A percentile compares a stretch with the other conserved stretches of the same genome.
Evolutionary conservation across 2,888 invertebrate species (phyloP).

Genomic region (Drosophila sordidula): DNA sequence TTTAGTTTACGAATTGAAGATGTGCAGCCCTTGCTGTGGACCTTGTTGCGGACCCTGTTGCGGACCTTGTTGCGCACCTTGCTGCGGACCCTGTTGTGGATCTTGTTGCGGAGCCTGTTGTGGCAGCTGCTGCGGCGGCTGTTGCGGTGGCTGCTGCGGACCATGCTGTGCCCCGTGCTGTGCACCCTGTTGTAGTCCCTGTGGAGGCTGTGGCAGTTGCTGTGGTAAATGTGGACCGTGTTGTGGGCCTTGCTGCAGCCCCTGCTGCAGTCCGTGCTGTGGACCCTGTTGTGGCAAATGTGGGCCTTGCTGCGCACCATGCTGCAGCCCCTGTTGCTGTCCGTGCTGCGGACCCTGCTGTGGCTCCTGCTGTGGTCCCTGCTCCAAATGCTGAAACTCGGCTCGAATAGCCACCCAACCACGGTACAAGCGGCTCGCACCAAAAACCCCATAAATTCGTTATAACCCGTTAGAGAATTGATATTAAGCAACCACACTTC

Average conservation of each 20-base stretch:
- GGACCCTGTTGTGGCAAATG: conserved; percentile 39
- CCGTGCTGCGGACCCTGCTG: conserved; percentile 43
- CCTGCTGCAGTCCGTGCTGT: conserved; percentile 52
- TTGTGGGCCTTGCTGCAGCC: conserved; percentile 43
- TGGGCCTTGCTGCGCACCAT: conserved; percentile 35
- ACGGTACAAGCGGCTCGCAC: conserved; percentile 11
- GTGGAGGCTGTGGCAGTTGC: conserved; percentile 42
- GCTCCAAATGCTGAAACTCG: conserved; percentile 35
- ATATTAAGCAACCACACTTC: conserved; percentile 12
- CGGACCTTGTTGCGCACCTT: conserved; percentile 26
- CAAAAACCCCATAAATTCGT: conserved; percentile 32
- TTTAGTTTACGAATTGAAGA: conserved; percentile 43
- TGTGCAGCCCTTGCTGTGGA: conserved; percentile 60
- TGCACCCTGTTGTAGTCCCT: conserved; percentile 45
- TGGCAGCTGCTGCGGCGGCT: conserved; percentile 11
- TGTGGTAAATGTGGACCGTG: conserved; percentile 29
- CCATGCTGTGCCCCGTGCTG: conserved; percentile 48
- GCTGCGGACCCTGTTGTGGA: conserved; percentile 12
- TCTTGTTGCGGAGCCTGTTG: conserved; percentile 19
- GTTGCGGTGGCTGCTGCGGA: conserved; percentile 35
- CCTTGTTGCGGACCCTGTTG: conserved; percentile 16
- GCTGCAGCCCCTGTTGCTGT: conserved; percentile 40
- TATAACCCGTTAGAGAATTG: conserved; percentile 62
- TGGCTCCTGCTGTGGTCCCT: conserved; percentile 32
- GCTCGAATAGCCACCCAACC: not conserved